A percentile compares a stretch with the other conserved stretches of the same genome.
Conservation (phyloP, 2,797 vertebrate genomes). For the Characodon lateralis region DNA sequence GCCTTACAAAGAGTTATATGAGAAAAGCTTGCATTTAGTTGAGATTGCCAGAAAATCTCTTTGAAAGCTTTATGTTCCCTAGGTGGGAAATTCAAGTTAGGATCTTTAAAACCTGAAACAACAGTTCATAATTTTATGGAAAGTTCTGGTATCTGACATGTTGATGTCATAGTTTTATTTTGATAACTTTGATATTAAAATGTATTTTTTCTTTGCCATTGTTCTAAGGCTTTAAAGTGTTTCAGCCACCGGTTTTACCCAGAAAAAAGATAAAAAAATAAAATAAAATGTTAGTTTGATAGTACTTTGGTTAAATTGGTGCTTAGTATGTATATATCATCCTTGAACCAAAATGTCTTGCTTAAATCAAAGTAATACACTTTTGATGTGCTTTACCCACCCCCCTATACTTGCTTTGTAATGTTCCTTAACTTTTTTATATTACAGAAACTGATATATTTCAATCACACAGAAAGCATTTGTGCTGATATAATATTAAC, state of each 20-base stretch:
- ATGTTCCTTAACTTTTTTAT: constrained; percentile 14
- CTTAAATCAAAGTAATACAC: constrained; percentile 6
- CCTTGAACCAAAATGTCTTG: background rate
- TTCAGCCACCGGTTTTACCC: background rate
- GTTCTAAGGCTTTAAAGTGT: background rate
- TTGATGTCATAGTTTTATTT: background rate
- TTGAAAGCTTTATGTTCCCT: background rate
- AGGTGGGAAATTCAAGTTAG: background rate
- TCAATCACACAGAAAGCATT: constrained; percentile 16
- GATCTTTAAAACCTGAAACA: background rate
- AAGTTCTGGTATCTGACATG: no score
- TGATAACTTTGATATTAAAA: background rate
- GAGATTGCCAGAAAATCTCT: background rate
- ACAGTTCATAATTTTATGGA: no score
- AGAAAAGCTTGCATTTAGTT: background rate
- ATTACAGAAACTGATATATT: constrained; percentile 17
- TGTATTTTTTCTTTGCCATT: background rate
- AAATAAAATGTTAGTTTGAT: background rate
- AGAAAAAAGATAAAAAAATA: background rate
- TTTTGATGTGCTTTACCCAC: background rate
- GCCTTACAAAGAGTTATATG: background rate
- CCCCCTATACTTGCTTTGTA: constrained; percentile 1
- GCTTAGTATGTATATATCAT: background rate
- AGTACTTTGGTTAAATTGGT: background rate
- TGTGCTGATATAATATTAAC: constrained; percentile 37